Conservation (phyloP, 2,888 invertebrate genomes). For the Nesidiocoris tenuis region DNA sequence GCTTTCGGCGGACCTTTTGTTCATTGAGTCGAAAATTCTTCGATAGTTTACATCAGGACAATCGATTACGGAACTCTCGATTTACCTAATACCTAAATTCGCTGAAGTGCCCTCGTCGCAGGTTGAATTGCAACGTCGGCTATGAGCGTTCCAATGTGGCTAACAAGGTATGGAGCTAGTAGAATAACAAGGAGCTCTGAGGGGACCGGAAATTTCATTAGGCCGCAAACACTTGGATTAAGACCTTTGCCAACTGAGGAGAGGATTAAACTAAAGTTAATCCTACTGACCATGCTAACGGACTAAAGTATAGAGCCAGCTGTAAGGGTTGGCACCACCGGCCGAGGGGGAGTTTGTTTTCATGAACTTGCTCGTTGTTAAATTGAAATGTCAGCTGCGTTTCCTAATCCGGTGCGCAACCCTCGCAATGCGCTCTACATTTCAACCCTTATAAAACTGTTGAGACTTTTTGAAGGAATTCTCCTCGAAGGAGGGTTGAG, state of each 20-base stretch:
- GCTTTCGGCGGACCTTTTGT: too few species aligned
- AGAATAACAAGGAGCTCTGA: not conserved
- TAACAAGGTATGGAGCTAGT: not conserved
- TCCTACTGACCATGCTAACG: not conserved
- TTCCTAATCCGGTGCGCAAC: slow-evolving; percentile 20
- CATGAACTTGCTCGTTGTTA: slow-evolving; percentile 31
- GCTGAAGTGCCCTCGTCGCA: too few species aligned
- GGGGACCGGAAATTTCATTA: slow-evolving; percentile 32
- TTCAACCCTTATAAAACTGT: not conserved
- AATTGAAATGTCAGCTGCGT: slow-evolving; percentile 37
- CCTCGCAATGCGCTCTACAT: not conserved
- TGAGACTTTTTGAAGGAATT: not conserved
- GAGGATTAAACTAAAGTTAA: slow-evolving; percentile 39
- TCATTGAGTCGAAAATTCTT: too few species aligned
- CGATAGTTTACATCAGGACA: too few species aligned
- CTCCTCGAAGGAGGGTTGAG: not conserved
- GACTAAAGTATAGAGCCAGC: too few species aligned
- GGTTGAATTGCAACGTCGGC: not conserved
- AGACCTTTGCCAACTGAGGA: slow-evolving; percentile 20
- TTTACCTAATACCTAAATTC: too few species aligned
- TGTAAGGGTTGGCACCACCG: slow-evolving; percentile 15
- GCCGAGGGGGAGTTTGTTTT: slow-evolving; percentile 32
- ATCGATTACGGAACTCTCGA: too few species aligned
- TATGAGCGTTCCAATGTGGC: not conserved
- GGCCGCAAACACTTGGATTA: slow-evolving; percentile 36